Conservation (phyloP, 2,113 vertebrate genomes). For the Esox niger region DNA sequence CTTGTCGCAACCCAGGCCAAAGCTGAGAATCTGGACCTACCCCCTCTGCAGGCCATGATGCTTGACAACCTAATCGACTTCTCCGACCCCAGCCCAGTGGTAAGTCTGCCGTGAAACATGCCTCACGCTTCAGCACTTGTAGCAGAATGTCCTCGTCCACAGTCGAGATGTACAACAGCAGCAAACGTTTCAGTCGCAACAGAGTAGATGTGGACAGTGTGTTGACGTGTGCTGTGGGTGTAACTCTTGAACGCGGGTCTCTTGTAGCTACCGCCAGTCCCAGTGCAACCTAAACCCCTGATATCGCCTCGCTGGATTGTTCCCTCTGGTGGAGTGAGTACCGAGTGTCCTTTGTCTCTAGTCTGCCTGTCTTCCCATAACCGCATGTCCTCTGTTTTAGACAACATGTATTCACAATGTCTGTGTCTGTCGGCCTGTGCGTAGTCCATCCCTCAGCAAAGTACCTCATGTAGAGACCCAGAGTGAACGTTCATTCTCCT, state of each 20-base stretch:
- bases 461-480: conserved; percentile 29
- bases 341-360: background rate
- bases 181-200: too few relatives aligned
- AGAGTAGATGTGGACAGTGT: too few relatives aligned
- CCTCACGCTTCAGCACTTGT: background rate
- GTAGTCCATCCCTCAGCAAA: conserved; percentile 18
- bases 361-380: background rate
- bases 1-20: conserved; percentile 69
- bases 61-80: conserved; percentile 93
- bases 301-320: conserved; percentile 90
- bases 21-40: conserved; percentile 77
- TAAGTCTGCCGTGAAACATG: conserved; percentile 55
- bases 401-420: background rate
- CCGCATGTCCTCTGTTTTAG: background rate
- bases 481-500: conserved; percentile 13
- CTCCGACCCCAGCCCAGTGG: conserved; percentile 79
- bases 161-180: too few relatives aligned
- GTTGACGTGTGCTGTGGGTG: background rate
- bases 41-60: conserved; percentile 34
- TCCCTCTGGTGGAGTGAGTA: conserved; percentile 78
- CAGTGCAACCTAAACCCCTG: conserved; percentile 69
- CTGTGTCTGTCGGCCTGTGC: background rate
- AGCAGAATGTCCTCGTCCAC: too few relatives aligned
- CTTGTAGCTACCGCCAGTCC: conserved; percentile 63
- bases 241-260: conserved; percentile 3